These are phyloP conservation scores for Apostichopus japonicus DNA, from an alignment of 35 echinoderm and acorn worm genomes.

Conservation along the genomic window DNA sequence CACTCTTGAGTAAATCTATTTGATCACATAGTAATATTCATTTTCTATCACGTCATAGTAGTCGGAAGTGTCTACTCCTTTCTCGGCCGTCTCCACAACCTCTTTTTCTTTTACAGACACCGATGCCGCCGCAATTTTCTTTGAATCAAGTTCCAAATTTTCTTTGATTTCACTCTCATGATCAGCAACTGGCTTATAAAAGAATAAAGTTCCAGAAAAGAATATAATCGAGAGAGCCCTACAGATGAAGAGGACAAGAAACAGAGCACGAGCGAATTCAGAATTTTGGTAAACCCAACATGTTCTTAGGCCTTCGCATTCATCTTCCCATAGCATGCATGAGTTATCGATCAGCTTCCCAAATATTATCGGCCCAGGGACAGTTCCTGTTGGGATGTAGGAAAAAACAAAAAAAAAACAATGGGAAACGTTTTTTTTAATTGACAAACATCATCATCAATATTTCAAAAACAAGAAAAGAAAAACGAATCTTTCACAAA, in stretches of 20 bases:
- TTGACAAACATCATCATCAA: background rate
- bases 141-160: background rate
- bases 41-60: background rate
- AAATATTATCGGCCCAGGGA: slow-evolving; percentile 61
- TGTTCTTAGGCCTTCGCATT: slow-evolving; percentile 32
- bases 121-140: background rate
- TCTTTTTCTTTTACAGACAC: background rate
- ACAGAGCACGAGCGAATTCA: slow-evolving; percentile 6
- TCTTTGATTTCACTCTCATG: background rate
- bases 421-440: background rate
- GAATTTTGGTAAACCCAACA: slow-evolving; percentile 54
- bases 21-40: background rate
- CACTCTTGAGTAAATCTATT: too few relatives aligned
- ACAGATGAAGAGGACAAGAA: slow-evolving; percentile 41
- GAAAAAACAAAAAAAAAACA: background rate
- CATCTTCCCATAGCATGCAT: slow-evolving; percentile 56
- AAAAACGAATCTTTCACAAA: too few relatives aligned
- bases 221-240: slow-evolving; percentile 2
- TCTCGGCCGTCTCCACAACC: background rate
- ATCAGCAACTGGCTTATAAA: slow-evolving; percentile 9
- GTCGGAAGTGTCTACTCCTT: background rate
- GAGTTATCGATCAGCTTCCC: slow-evolving; percentile 49
- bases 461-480: background rate
- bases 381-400: slow-evolving; percentile 14
- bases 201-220: background rate